phyloP scores from a whole-genome alignment of 2,797 vertebrate genomes.

The Argentina silus region DNA sequence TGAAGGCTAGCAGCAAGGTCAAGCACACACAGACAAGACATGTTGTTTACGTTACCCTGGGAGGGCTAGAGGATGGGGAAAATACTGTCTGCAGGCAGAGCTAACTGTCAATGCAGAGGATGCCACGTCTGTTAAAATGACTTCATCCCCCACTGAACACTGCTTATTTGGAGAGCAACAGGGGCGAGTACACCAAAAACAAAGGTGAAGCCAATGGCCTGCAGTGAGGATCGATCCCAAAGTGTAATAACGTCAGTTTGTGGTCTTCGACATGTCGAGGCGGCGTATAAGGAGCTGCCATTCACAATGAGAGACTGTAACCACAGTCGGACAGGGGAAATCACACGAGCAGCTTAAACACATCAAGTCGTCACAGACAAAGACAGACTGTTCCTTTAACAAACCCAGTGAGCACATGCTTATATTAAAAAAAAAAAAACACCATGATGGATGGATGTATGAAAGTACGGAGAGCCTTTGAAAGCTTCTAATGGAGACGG shows the following conservation, averaged over 20 bases:
- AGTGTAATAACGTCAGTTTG: too few species aligned
- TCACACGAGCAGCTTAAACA: too few species aligned
- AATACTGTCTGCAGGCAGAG: slow-evolving; percentile 8
- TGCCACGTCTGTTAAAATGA: slow-evolving; percentile 22
- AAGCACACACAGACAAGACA: not conserved
- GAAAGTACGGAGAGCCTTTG: slow-evolving; percentile 64
- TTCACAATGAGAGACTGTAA: not conserved
- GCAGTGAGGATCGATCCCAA: not conserved
- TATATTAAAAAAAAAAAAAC: slow-evolving; percentile 53
- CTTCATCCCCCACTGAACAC: slow-evolving; percentile 20
- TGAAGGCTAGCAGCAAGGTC: not conserved
- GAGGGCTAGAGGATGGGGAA: not conserved
- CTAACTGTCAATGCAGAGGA: slow-evolving; percentile 22
- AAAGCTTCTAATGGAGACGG: slow-evolving; percentile 65
- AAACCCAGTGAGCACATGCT: slow-evolving; percentile 67
- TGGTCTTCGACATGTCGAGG: too few species aligned
- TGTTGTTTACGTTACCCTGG: not conserved
- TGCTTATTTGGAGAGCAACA: slow-evolving; percentile 20
- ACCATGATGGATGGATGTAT: slow-evolving; percentile 70
- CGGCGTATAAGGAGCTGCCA: too few species aligned
- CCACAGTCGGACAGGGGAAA: not conserved
- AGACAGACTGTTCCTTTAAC: slow-evolving; percentile 56
- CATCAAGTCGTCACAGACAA: not conserved
- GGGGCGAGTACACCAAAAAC: not conserved
- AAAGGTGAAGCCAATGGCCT: not conserved